These are phyloP conservation scores for Podarcis cretensis DNA, from an alignment of 2,113 vertebrate species.

Conservation along the genomic window DNA sequence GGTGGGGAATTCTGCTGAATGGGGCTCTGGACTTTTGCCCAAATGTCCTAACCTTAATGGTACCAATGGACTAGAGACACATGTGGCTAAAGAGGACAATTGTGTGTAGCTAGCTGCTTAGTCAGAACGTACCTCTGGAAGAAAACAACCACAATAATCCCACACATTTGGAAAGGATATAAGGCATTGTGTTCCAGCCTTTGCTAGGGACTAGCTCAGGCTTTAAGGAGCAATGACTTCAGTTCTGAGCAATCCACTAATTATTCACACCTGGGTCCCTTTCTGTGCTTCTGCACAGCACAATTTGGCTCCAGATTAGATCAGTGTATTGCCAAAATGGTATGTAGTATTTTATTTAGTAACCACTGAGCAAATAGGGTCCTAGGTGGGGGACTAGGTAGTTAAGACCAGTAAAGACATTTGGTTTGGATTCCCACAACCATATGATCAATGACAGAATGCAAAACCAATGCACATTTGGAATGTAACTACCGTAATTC, in stretches of 20 bases:
- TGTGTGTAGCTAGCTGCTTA: neutral
- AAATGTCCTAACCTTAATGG: neutral
- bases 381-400: neutral
- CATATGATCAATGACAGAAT: neutral
- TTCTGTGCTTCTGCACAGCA: neutral
- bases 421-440: neutral
- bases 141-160: neutral
- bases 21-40: neutral
- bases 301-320: neutral
- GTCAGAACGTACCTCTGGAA: neutral
- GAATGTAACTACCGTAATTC: neutral
- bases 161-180: slow-evolving; percentile 3
- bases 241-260: slow-evolving; percentile 16
- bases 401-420: neutral
- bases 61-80: neutral
- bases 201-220: neutral
- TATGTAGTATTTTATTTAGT: neutral
- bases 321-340: neutral
- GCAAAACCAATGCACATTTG: neutral
- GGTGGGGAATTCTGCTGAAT: neutral
- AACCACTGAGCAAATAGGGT: neutral
- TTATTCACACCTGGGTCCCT: slow-evolving; percentile 19
- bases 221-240: slow-evolving; percentile 12
- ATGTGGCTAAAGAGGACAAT: neutral
- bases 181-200: slow-evolving; percentile 14